Evolutionary conservation across 2,797 vertebrate genomes (phyloP).

Genomic region (Picus viridis): DNA sequence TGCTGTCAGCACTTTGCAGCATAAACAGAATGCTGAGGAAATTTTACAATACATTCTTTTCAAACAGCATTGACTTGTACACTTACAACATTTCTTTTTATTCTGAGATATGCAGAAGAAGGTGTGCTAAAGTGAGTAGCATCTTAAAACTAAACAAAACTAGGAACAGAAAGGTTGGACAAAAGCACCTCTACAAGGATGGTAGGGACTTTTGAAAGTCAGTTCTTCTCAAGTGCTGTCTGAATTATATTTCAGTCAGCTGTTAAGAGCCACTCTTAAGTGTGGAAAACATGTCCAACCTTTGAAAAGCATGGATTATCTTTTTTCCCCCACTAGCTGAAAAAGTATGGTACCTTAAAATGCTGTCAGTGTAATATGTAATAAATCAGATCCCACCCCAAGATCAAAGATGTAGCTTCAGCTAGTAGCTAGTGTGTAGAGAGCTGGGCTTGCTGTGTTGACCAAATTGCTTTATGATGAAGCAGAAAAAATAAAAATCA

Average conservation of each 20-base stretch:
- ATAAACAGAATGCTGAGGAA: slow-evolving; percentile 7
- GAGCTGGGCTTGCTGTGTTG: neutral
- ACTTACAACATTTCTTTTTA: slow-evolving; percentile 31
- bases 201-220: slow-evolving; percentile 1
- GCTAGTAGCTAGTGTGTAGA: neutral
- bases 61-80: slow-evolving; percentile 19
- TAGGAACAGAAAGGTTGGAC: neutral
- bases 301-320: neutral
- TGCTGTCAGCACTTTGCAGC: neutral
- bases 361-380: neutral
- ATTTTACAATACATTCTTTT: slow-evolving; percentile 56
- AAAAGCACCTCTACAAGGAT: neutral
- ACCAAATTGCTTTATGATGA: neutral
- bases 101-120: slow-evolving; percentile 42
- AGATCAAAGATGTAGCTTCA: neutral
- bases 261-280: neutral
- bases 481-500: neutral
- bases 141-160: slow-evolving; percentile 2
- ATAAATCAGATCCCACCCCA: neutral
- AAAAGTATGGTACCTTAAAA: neutral
- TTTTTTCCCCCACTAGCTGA: neutral
- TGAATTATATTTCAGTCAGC: slow-evolving; percentile 1
- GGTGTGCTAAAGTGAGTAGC: neutral
- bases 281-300: neutral
- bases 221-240: neutral